These are phyloP conservation scores for Oryctes rhinoceros DNA, from an alignment of 1,140 invertebrate species.

Conservation along the genomic window DNA sequence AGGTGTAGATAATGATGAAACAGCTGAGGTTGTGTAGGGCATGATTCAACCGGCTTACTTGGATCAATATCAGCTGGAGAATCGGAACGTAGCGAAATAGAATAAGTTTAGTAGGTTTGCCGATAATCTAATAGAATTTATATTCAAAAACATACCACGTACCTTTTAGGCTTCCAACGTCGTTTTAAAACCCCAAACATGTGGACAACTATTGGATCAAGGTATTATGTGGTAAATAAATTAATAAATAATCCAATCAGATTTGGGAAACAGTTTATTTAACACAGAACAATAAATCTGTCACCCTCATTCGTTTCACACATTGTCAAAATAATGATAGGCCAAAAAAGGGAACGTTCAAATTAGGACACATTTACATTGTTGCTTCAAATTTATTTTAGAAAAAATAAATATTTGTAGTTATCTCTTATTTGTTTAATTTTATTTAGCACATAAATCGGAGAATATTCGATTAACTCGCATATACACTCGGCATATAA, in stretches of 20 bases:
- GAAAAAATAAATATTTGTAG: background rate
- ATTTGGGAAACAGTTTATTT: constrained; percentile 13
- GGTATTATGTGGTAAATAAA: constrained; percentile 15
- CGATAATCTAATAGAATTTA: background rate
- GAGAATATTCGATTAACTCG: background rate
- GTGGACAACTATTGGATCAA: constrained; percentile 44
- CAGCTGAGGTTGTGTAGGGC: constrained; percentile 34
- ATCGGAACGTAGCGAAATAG: background rate
- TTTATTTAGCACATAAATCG: constrained; percentile 12
- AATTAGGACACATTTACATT: constrained; percentile 34
- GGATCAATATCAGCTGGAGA: constrained; percentile 33
- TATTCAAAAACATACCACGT: constrained; percentile 33
- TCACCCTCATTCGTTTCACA: constrained; percentile 38
- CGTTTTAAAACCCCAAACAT: constrained; percentile 58
- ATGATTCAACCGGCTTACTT: constrained; percentile 14
- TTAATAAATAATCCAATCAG: constrained; percentile 13
- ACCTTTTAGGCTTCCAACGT: constrained; percentile 59
- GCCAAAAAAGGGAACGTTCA: background rate
- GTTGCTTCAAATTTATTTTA: constrained; percentile 4
- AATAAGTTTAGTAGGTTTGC: background rate
- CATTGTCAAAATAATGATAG: constrained; percentile 24
- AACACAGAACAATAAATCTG: constrained; percentile 21
- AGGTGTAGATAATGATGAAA: constrained; percentile 9
- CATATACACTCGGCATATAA: constrained; percentile 8
- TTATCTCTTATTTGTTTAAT: constrained; percentile 15